Conservation (phyloP, 2,113 vertebrate species). For the Sylvia atricapilla region DNA sequence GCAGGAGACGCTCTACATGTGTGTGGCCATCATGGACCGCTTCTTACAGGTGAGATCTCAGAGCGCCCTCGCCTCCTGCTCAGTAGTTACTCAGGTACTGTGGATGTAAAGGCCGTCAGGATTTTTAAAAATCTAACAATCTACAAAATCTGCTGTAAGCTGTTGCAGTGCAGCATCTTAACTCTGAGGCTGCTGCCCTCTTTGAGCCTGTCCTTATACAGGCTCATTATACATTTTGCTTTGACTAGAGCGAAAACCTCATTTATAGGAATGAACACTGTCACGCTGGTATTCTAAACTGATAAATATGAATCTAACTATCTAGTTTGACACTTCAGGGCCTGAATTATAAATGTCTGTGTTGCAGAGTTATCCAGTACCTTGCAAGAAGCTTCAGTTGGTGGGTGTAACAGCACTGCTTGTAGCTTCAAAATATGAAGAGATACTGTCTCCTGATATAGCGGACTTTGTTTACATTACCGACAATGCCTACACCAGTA, state of each 20-base stretch:
- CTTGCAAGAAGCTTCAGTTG: conserved; percentile 87
- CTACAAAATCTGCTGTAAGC: background rate
- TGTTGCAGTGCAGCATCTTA: background rate
- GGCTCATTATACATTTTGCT: too few relatives aligned
- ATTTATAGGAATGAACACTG: background rate
- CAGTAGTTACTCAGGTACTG: accelerated
- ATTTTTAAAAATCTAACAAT: background rate
- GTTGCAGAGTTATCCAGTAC: conserved; percentile 80
- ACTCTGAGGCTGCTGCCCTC: background rate
- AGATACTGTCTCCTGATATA: conserved; percentile 84
- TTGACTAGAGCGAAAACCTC: background rate
- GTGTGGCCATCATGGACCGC: conserved; percentile 87
- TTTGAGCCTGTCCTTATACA: background rate
- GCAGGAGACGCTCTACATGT: conserved; percentile 94
- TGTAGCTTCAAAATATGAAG: conserved; percentile 93
- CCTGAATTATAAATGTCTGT: background rate
- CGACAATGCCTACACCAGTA: conserved; percentile 83
- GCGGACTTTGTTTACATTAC: conserved; percentile 93
- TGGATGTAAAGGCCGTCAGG: background rate
- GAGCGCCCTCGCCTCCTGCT: accelerated
- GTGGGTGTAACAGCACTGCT: conserved; percentile 89
- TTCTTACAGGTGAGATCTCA: conserved; percentile 81
- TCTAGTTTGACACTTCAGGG: background rate
- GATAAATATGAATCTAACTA: background rate
- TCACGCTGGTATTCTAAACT: background rate